These are phyloP conservation scores for Porites australiensis DNA, from an alignment of 64 coral and sea anemone species.

Conservation along the genomic window DNA sequence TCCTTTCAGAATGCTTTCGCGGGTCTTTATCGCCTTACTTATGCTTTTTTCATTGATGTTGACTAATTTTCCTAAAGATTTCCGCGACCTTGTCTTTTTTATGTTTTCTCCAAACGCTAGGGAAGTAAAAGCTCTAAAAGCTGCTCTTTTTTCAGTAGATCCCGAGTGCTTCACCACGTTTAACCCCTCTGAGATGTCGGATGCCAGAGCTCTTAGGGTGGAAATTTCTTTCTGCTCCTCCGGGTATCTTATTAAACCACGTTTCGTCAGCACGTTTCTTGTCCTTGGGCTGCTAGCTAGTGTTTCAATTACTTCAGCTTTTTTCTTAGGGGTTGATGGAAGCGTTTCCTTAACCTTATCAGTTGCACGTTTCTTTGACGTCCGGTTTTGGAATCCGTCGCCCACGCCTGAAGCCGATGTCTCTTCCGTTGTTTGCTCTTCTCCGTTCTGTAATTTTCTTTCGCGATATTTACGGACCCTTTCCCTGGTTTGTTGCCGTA, in stretches of 20 bases:
- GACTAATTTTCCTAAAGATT: conserved; percentile 34
- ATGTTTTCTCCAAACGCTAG: conserved; percentile 33
- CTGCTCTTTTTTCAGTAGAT: conserved; percentile 10
- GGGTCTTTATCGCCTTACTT: neutral
- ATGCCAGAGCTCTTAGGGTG: conserved; percentile 35
- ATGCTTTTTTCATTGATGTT: conserved; percentile 27
- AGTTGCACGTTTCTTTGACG: conserved; percentile 18
- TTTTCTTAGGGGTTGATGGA: conserved; percentile 21
- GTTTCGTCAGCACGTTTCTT: neutral
- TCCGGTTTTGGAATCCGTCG: conserved; percentile 7
- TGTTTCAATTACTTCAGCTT: neutral
- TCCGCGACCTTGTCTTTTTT: conserved; percentile 26
- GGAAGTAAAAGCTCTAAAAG: conserved; percentile 11
- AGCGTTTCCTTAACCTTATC: conserved; percentile 24
- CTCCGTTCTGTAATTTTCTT: neutral
- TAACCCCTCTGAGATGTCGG: conserved; percentile 20
- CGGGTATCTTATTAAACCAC: neutral
- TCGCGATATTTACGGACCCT: conserved; percentile 14
- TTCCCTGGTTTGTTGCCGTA: conserved; percentile 8
- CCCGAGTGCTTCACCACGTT: conserved; percentile 4
- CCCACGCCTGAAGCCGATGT: neutral
- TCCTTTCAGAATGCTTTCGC: conserved; percentile 26
- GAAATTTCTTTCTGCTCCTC: conserved; percentile 16
- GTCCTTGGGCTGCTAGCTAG: conserved; percentile 37
- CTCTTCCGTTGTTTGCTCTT: conserved; percentile 6